Conservation (phyloP, 1,140 invertebrate genomes). For the Protaetia brevitarsis region DNA sequence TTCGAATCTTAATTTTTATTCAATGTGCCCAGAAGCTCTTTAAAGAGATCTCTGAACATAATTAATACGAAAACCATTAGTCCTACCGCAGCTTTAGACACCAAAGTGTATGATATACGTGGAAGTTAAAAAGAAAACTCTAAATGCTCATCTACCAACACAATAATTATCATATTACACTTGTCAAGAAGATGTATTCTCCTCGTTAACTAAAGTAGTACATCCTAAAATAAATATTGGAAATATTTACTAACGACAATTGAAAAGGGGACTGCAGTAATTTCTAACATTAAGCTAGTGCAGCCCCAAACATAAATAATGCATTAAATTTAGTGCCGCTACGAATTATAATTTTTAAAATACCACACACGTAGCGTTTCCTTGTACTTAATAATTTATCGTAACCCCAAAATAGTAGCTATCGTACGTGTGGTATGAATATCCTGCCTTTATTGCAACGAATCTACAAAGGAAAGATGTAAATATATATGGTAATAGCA, state of each 20-base stretch:
- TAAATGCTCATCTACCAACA: too few relatives aligned
- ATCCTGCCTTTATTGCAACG: background rate
- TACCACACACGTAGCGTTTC: constrained; percentile 4
- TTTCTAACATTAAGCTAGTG: background rate
- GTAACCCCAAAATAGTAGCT: background rate
- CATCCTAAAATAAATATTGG: constrained; percentile 13
- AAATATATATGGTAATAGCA: background rate
- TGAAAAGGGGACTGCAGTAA: constrained; percentile 2
- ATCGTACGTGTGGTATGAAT: background rate
- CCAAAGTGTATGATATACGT: too few relatives aligned
- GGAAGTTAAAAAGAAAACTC: too few relatives aligned
- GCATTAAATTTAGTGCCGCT: background rate
- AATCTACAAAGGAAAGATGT: constrained; percentile 1
- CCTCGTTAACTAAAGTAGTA: too few relatives aligned
- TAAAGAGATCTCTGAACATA: too few relatives aligned
- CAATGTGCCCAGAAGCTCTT: too few relatives aligned
- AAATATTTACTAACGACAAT: background rate
- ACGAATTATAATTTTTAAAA: background rate
- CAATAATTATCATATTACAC: too few relatives aligned
- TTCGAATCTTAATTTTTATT: too few relatives aligned
- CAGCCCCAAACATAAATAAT: background rate
- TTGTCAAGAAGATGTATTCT: too few relatives aligned
- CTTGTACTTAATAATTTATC: constrained; percentile 1
- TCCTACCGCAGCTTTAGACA: too few relatives aligned
- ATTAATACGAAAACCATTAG: too few relatives aligned